phyloP scores from a whole-genome alignment of 1,140 invertebrate species.

The Macrostomum lignano region DNA sequence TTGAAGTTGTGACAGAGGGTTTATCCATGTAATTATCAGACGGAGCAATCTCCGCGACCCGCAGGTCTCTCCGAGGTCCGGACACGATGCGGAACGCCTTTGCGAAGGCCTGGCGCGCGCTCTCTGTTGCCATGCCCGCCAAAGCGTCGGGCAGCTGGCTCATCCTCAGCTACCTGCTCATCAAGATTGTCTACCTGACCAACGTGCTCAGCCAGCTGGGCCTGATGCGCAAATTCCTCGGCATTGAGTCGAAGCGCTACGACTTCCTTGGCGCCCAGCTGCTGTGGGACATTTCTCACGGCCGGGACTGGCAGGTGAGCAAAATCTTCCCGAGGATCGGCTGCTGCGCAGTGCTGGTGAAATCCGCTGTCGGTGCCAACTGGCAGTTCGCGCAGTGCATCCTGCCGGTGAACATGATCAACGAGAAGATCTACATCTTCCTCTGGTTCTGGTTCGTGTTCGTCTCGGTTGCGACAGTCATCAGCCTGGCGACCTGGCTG shows the following conservation, averaged over 20 bases:
- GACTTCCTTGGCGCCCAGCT: constrained; percentile 25
- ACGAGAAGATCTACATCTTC: constrained; percentile 5
- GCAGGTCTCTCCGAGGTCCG: too few species aligned
- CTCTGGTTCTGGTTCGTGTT: constrained; percentile 3
- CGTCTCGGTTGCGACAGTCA: neutral
- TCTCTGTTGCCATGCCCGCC: too few species aligned
- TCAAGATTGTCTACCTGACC: constrained; percentile 16
- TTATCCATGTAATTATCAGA: too few species aligned
- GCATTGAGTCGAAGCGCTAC: constrained; percentile 11
- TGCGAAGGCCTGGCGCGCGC: too few species aligned
- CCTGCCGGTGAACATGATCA: constrained; percentile 2
- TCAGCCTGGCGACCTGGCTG: constrained; percentile 4
- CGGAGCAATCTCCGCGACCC: too few species aligned
- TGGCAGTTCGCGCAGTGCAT: neutral
- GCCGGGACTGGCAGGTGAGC: constrained; percentile 25
- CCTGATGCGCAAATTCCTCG: constrained; percentile 21
- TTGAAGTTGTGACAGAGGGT: too few species aligned
- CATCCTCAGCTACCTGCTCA: constrained; percentile 14
- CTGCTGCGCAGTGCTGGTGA: too few species aligned
- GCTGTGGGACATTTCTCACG: constrained; percentile 26
- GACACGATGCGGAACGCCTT: too few species aligned
- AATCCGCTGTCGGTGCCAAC: too few species aligned
- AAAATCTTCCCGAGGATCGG: constrained; percentile 30
- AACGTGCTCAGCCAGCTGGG: constrained; percentile 29
- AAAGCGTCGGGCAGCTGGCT: constrained; percentile 16